Base-by-base conservation (phyloP, 2,888 invertebrate species). In the Nomada hirtipes region DNA sequence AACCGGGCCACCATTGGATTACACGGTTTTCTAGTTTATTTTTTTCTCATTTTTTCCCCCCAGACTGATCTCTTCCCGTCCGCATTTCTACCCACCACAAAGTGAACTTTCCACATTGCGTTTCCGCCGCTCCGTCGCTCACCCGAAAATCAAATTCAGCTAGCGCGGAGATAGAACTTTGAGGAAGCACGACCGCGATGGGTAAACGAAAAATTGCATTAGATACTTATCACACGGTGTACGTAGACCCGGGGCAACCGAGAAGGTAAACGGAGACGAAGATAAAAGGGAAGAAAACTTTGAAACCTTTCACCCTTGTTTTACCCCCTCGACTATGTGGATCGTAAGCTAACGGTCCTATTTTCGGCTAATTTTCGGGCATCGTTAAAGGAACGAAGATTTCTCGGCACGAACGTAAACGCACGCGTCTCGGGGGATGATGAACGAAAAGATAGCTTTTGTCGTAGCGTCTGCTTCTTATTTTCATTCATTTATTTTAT, bases 121-220 rank as follows among this genome's bases (percentile, higher is more conserved):
- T 71, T 74, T 55, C 59, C 53, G 1, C 1, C 18, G 23, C 20
- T 50, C 2, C n/a, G 52, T 20, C 57, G 63, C 63, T 65, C 73
- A 23, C 57, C 18, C n/a, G 64, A 70, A 78, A 78, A 84, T 78
- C 78, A 65, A 85, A 68, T 85, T 84, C 29, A 52, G 72, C 67
- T 53, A 71, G 59, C n/a, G 53, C 53, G 52, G 57, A 65, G 63
- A 78, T 81, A 55, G 29, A 79, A 72, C 76, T 76, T 59, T 67
- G 65, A 75, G 64, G 60, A 36, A 42, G 61, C 72, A 63, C 3
- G 36, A 29, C 26, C 44, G n/a, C 47, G 61, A 61, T 65, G 57
- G 76, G 44, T 9, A 59, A 57, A 65, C 53, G 65, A 77, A 77
- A 77, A 83, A 81, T 60, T 72, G 68, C 71, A 81, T 81, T 77